These are phyloP conservation scores for Eriosoma lanigerum DNA, from an alignment of 1,140 invertebrate species.

Conservation along the genomic window DNA sequence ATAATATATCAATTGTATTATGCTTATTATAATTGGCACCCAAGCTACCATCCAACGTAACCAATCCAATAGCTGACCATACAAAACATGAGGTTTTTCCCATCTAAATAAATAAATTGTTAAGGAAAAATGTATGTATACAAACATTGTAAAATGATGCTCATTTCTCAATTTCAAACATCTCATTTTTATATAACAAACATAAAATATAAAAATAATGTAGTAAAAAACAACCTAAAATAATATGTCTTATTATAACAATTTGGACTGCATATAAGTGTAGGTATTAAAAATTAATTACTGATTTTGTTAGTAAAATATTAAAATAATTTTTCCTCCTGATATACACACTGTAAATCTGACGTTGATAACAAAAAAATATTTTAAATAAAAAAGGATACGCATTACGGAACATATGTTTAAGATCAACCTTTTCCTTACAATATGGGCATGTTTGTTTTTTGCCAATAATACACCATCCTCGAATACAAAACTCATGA, in stretches of 20 bases:
- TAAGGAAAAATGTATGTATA: conserved; percentile 52
- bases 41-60: conserved; percentile 95
- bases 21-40: conserved; percentile 93
- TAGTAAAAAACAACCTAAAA: background rate
- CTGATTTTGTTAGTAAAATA: too few relatives aligned
- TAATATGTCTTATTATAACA: too few relatives aligned
- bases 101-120: conserved; percentile 66
- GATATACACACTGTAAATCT: too few relatives aligned
- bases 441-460: conserved; percentile 99
- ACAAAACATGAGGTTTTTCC: conserved; percentile 97
- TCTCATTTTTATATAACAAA: background rate
- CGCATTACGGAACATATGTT: conserved; percentile 97
- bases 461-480: conserved; percentile 99
- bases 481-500: conserved; percentile 98
- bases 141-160: too few relatives aligned
- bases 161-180: too few relatives aligned
- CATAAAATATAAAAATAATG: background rate
- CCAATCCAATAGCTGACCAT: conserved; percentile 96
- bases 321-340: too few relatives aligned
- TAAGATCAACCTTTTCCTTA: conserved; percentile 98
- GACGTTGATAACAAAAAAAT: too few relatives aligned
- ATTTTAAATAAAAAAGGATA: conserved; percentile 67
- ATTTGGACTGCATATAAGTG: too few relatives aligned
- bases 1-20: conserved; percentile 96
- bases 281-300: too few relatives aligned